phyloP scores from a whole-genome alignment of 1,140 invertebrate genomes.

The Euschistus heros region DNA sequence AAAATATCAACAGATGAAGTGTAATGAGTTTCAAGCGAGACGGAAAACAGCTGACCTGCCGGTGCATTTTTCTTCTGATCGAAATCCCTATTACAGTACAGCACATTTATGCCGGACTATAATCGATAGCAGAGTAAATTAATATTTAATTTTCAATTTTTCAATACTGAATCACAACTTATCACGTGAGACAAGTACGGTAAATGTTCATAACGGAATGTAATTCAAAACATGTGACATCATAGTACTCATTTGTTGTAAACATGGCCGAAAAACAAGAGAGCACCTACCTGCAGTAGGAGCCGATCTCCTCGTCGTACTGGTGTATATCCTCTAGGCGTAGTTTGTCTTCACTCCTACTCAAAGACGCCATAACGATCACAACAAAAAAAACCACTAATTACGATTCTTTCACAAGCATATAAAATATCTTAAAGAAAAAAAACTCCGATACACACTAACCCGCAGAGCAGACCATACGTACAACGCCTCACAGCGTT shows the following conservation, averaged over 20 bases:
- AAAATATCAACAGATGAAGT: not conserved
- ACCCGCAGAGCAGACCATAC: constrained; percentile 27
- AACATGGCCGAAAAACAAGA: constrained; percentile 45
- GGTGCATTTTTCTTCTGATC: constrained; percentile 20
- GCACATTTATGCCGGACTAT: no score
- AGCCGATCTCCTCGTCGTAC: constrained; percentile 36
- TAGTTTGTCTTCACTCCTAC: constrained; percentile 34
- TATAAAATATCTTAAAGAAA: constrained; percentile 28
- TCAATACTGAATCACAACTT: no score
- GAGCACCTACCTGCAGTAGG: constrained; percentile 37
- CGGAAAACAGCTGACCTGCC: constrained; percentile 42
- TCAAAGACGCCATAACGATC: constrained; percentile 33
- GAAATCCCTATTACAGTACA: no score
- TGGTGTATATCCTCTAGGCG: constrained; percentile 34
- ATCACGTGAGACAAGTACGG: no score
- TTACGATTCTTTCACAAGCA: constrained; percentile 25
- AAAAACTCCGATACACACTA: constrained; percentile 26
- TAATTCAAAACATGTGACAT: constrained; percentile 12
- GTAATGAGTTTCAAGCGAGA: not conserved
- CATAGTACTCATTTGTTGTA: constrained; percentile 31
- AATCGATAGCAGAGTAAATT: no score
- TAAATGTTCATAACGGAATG: not conserved
- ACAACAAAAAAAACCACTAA: constrained; percentile 25
- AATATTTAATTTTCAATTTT: no score
- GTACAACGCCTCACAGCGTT: constrained; percentile 39